Base-by-base conservation (phyloP, 23 tunicate species). In the Botrylloides violaceus region DNA sequence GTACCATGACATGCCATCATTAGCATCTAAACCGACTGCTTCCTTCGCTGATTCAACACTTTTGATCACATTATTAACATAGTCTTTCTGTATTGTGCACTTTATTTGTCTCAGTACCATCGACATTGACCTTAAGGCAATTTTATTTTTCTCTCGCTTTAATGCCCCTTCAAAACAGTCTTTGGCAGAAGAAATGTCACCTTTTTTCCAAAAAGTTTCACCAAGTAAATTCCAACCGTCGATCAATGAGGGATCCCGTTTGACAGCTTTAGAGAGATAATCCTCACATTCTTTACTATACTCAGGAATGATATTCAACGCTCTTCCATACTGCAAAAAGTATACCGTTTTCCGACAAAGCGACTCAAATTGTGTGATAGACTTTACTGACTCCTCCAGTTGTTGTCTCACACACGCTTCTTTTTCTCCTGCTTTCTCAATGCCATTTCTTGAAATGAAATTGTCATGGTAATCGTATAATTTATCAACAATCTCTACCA, bases 141-240 rank as follows among this genome's bases (percentile, higher is more conserved):
- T 74, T 75, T 83, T 90, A 59, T 90, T 66, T 59, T 79, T 90
- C 32, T 66, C 64, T 19, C 97, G 65, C 63, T 79, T 79, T 1
- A 90, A 39, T 28, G 90, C 81, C 12, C 90, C 90, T 74, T 90
- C 90, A 35, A 90, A 90, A 62, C 97, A 90, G 50, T 90, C 86
- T 50, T 83, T 90, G 0, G 97, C 85, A 28, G 90, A 90, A 2
- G 26, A 28, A 21, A 83, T 75, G 56, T 90, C 82, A 2, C 81
- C 84, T 53, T 90, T 90, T 64, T 90, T 90, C 97, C 97, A 90
- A 65, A 90, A 90, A 12, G 90, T 90, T 70, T 90, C 97, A 24
- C 97, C 97, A 3, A 90, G 78, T 68, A 83, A 43, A 73, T 90
- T 90, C 97, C 97, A 90, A 20, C 72, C 97, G 35, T 83, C 84